Evolutionary conservation across 23 tunicate genomes (phyloP).

Genomic region (Pegea sp.): DNA sequence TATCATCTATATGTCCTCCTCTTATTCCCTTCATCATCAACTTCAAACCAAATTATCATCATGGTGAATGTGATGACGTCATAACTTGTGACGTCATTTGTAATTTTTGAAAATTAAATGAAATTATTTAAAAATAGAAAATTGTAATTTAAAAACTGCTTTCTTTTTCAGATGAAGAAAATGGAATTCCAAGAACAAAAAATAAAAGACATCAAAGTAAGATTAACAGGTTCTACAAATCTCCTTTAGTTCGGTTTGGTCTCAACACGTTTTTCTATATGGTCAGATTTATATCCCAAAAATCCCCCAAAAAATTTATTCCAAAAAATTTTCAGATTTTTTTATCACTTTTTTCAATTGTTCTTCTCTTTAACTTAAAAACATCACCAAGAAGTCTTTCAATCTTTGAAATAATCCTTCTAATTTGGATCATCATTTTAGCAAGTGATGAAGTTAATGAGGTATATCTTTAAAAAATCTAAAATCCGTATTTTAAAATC

Average conservation of each 20-base stretch:
- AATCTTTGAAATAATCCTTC: conserved; percentile 12
- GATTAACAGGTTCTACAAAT: conserved; percentile 10
- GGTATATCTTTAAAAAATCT: no score
- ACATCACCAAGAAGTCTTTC: neutral
- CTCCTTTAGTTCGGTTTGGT: conserved; percentile 33
- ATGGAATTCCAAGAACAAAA: neutral
- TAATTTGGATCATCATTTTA: conserved; percentile 21
- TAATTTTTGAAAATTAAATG: no score
- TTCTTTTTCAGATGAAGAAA: neutral
- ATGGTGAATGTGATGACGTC: no score
- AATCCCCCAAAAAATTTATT: neutral
- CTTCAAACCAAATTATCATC: neutral
- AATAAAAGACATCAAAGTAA: neutral
- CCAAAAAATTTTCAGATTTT: conserved; percentile 16
- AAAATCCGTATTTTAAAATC: no score
- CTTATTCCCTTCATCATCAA: conserved; percentile 14
- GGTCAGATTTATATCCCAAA: conserved; percentile 5
- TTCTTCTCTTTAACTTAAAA: conserved; percentile 31
- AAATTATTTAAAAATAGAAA: no score
- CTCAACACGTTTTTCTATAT: conserved; percentile 12
- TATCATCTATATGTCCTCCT: conserved; percentile 3
- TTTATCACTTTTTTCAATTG: conserved; percentile 33
- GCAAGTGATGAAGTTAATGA: conserved; percentile 39
- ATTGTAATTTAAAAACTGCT: neutral
- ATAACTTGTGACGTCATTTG: no score